Conservation (phyloP, 2,888 invertebrate genomes). For the Catocala nupta region DNA sequence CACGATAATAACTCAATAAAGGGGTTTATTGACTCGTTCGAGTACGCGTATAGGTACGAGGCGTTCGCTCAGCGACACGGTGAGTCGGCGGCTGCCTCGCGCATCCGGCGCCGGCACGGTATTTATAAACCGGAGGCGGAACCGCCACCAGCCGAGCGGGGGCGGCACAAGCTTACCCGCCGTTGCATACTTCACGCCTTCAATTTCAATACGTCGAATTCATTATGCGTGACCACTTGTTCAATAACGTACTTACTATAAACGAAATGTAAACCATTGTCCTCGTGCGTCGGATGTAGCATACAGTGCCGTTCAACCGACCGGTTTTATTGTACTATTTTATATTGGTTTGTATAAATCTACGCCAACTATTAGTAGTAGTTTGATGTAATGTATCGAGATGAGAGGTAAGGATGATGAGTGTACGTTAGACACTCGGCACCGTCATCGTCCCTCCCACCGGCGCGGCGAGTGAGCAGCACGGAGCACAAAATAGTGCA, state of each 20-base stretch:
- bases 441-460: constrained; percentile 10
- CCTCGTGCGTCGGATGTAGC: constrained; percentile 23
- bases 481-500: constrained; percentile 48
- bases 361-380: background rate
- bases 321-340: constrained; percentile 9
- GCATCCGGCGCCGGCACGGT: constrained; percentile 81
- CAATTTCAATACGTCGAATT: constrained; percentile 57
- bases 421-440: constrained; percentile 14
- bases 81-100: constrained; percentile 55
- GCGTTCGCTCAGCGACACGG: constrained; percentile 44
- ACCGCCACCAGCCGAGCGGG: constrained; percentile 67
- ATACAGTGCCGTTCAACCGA: constrained; percentile 10
- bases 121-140: constrained; percentile 84
- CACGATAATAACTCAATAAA: constrained; percentile 70
- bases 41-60: constrained; percentile 52
- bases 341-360: constrained; percentile 19
- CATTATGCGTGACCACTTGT: constrained; percentile 55
- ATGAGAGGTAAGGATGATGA: constrained; percentile 2
- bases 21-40: constrained; percentile 66
- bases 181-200: constrained; percentile 59
- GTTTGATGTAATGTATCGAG: too few species aligned
- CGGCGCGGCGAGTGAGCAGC: background rate
- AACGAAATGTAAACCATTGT: constrained; percentile 24
- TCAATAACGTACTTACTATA: constrained; percentile 27
- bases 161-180: constrained; percentile 58